Base-by-base conservation (phyloP, 2,797 vertebrate genomes). In the Carapus acus region DNA sequence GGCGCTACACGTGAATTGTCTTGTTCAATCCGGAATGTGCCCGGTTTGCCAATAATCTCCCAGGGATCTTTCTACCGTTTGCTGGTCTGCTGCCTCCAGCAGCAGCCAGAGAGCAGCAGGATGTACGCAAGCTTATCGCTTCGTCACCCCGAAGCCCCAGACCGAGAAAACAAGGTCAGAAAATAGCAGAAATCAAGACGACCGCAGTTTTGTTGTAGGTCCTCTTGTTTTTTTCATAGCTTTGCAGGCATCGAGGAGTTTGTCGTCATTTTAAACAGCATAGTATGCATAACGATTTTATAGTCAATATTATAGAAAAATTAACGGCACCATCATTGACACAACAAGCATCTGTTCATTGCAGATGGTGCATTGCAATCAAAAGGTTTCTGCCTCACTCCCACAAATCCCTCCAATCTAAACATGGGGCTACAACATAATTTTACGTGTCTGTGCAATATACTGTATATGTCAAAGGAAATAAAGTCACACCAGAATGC, bases 31-130 rank as follows among this genome's bases (percentile, higher is more conserved):
- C 31, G 3, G 31, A 11, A 17, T 56, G 39, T 58, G 36, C 9
- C 1, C 6, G 23, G 14, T 52, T 62, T 62, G 58, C n/a, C 62
- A 71, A 62, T 62, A 58, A 43, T 49, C 47, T 60, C 40, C 20
- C 17, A 58, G 69, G 50, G 59, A 61, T 62, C 66, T 50, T 58
- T 57, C 54, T 62, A 59, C 55, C 64, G 58, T 53, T 22, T 45
- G 52, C 18, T 52, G 45, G 38, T 61, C 20, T 66, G 66, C 33
- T 54, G 48, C 48, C n/a, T 48, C 39, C 31, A 37, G 40, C n/a
- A 50, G 49, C 46, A 47, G 22, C 20, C 42, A 49, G 45, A 58
- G 33, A 54, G 38, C n/a, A 54, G 63, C 56, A 57, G 47, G 33
- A 40, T 60, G 34, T 18, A 43, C 60, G 34, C 47, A 19, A 62